Percentiles rank a stretch among this genome's conserved stretches.
These are phyloP conservation scores for Drosophila yakuba DNA, from an alignment of 1,140 invertebrate genomes.

Conservation along the genomic window DNA sequence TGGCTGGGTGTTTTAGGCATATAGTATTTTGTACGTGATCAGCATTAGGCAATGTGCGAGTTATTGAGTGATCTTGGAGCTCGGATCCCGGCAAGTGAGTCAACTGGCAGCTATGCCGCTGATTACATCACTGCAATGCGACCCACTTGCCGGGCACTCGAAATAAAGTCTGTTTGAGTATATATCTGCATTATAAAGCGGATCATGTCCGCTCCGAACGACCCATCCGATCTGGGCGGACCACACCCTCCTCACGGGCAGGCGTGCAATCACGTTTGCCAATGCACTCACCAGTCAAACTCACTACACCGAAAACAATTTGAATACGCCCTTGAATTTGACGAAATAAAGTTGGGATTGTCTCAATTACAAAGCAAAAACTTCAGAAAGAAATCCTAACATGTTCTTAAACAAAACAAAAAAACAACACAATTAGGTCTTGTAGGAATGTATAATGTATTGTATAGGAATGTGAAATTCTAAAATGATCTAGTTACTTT, in stretches of 20 bases:
- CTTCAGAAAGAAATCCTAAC: too few species aligned
- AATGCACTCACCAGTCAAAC: conserved; percentile 13
- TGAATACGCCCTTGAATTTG: neutral
- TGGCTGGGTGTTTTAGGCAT: too few species aligned
- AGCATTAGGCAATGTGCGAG: too few species aligned
- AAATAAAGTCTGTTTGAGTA: neutral
- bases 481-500: too few species aligned
- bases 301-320: neutral
- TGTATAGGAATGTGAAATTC: too few species aligned
- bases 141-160: conserved; percentile 16
- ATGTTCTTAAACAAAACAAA: too few species aligned
- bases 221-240: neutral
- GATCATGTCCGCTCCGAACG: conserved; percentile 6
- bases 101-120: conserved; percentile 7
- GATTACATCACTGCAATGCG: conserved; percentile 23
- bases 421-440: too few species aligned
- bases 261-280: conserved; percentile 9
- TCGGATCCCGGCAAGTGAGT: conserved; percentile 16
- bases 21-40: neutral
- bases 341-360: neutral
- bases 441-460: too few species aligned
- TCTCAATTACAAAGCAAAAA: too few species aligned
- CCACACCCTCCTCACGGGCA: conserved; percentile 6
- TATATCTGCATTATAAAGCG: neutral
- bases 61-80: conserved; percentile 6